Conservation (phyloP, 2,797 vertebrate genomes). For the Sebastiscus tertius region DNA sequence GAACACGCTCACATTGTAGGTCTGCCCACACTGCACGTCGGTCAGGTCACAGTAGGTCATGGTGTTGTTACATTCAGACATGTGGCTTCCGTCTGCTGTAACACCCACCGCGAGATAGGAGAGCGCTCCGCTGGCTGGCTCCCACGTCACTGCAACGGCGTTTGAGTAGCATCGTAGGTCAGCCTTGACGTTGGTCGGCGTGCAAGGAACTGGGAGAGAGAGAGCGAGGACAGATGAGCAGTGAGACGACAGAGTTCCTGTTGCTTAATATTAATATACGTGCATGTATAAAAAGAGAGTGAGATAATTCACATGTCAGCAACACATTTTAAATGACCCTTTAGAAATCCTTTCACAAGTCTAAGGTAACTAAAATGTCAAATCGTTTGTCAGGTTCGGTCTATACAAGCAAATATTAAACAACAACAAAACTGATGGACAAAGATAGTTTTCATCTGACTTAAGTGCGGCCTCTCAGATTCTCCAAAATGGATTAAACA, state of each 20-base stretch:
- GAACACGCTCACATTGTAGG: constrained; percentile 76
- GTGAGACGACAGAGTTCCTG: not conserved
- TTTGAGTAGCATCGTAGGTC: constrained; percentile 67
- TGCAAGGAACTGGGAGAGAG: constrained; percentile 76
- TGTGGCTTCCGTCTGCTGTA: constrained; percentile 47
- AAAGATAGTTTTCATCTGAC: not conserved
- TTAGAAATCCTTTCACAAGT: not conserved
- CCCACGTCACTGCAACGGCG: constrained; percentile 78
- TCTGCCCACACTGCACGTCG: constrained; percentile 74
- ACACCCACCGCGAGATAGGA: constrained; percentile 69
- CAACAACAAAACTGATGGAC: not conserved
- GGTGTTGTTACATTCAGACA: constrained; percentile 65
- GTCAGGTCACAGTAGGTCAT: constrained; percentile 71
- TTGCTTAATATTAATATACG: not conserved
- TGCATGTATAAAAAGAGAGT: not conserved
- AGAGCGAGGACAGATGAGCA: not conserved
- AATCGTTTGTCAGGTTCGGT: not conserved
- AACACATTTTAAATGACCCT: not conserved
- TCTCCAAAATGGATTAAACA: not conserved
- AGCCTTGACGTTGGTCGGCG: constrained; percentile 66
- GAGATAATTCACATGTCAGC: not conserved
- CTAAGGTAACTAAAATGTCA: not conserved
- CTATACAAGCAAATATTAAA: not conserved
- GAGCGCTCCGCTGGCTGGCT: constrained; percentile 68
- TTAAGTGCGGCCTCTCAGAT: not conserved